Conservation (phyloP, 2,113 vertebrate species). For the Chloropsis cyanopogon region DNA sequence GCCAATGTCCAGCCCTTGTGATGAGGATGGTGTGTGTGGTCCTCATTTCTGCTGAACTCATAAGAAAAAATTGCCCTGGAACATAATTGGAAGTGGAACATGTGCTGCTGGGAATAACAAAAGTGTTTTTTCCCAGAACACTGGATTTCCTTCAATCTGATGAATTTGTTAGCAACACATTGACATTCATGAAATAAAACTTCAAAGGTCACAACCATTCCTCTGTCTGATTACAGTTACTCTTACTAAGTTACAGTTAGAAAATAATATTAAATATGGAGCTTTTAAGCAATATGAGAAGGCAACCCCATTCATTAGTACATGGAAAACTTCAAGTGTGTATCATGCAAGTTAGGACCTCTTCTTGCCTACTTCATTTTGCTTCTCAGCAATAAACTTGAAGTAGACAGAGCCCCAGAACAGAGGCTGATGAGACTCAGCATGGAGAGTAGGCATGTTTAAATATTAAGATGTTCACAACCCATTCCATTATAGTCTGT, state of each 20-base stretch:
- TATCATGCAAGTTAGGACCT: background rate
- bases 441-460: fast-evolving
- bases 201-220: background rate
- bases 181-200: background rate
- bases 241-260: background rate
- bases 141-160: background rate
- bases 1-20: background rate
- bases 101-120: background rate
- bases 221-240: background rate
- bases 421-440: background rate
- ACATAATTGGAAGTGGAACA: background rate
- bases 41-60: background rate
- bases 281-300: background rate
- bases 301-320: background rate
- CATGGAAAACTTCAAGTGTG: background rate
- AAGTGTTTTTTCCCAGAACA: background rate
- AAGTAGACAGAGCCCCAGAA: background rate
- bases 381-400: background rate
- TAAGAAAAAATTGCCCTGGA: background rate
- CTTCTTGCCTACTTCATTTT: background rate
- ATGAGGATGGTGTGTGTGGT: background rate
- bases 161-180: background rate
- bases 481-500: background rate
- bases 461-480: background rate
- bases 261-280: background rate